These are phyloP conservation scores for Macropus fuliginosus DNA, from an alignment of 2,797 vertebrate genomes.

Conservation along the genomic window DNA sequence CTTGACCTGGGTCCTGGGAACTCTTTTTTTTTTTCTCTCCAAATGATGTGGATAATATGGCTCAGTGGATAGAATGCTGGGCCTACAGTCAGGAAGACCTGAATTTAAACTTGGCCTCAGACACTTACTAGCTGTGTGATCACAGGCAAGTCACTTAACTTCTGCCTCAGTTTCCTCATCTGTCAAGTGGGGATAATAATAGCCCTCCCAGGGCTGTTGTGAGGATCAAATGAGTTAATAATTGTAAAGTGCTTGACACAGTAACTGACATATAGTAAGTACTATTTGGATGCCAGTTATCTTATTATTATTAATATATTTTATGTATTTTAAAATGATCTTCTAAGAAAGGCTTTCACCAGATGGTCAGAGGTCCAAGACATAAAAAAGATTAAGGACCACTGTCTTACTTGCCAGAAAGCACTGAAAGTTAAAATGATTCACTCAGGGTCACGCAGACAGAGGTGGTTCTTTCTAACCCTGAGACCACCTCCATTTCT, in stretches of 20 bases:
- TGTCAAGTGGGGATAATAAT: background rate
- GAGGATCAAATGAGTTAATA: background rate
- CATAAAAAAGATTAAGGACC: background rate
- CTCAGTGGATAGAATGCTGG: background rate
- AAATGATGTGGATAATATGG: background rate
- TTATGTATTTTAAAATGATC: background rate
- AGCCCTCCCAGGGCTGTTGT: background rate
- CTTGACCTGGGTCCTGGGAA: background rate
- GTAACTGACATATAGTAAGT: background rate
- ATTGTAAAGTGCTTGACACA: background rate
- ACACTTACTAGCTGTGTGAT: background rate
- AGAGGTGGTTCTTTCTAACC: background rate
- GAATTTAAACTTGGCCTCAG: background rate
- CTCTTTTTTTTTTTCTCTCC: background rate
- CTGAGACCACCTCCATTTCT: background rate
- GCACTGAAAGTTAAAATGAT: background rate
- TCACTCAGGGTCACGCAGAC: background rate
- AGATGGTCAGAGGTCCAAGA: background rate
- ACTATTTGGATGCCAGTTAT: background rate
- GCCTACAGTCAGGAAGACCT: background rate
- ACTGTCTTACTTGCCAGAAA: background rate
- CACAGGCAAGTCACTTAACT: background rate
- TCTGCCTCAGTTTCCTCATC: background rate
- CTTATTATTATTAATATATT: background rate
- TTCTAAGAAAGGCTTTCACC: background rate